Base-by-base conservation (phyloP, 2,113 vertebrate genomes). In the Strix aluco region DNA sequence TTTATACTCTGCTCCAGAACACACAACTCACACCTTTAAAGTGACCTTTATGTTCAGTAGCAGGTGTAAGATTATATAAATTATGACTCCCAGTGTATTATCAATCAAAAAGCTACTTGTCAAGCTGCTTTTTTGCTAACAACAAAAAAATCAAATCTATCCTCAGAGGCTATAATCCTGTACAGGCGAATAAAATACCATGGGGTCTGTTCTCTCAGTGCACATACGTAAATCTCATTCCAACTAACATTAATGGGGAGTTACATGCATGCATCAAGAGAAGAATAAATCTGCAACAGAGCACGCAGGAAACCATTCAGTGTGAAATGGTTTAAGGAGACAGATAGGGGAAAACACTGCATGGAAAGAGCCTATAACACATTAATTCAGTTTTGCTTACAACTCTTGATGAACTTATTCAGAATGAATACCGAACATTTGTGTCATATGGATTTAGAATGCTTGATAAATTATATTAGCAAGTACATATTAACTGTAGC, bases 101-200 rank as follows among this genome's bases (percentile, higher is more conserved):
- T 97, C 97, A 98, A 97, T 98, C 97, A 97, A 96, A 97, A 95
- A 95, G 79, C 91, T 97, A 94, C 92, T 95, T 92, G 93, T 96
- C 90, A 96, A 92, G 62, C 92, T 84, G 87, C 85, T 97, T 97
- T 98, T 98, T 85, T 96, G 81, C 94, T 97, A 91, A 95, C 96
- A 96, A 97, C 95, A 97, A 96, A 95, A 97, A 90, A 86, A 96
- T 97, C 92, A 97, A 98, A 97, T 96, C 88, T 86, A 96, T 96
- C 82, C 88, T 97, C 86, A 95, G 95, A 97, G 96, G 86, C 96
- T 92, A 96, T 94, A 94, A 97, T 82, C 81, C 57, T 97, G 52
- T 82, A 96, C 69, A 96, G 96, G 94, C 1, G 9, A 95, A 95
- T 94, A 96, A 98, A 97, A 98, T 97, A 92, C 81, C 85, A 96